Evolutionary conservation across 1,140 invertebrate genomes (phyloP).

Genomic region (Rhopalosiphum maidis): DNA sequence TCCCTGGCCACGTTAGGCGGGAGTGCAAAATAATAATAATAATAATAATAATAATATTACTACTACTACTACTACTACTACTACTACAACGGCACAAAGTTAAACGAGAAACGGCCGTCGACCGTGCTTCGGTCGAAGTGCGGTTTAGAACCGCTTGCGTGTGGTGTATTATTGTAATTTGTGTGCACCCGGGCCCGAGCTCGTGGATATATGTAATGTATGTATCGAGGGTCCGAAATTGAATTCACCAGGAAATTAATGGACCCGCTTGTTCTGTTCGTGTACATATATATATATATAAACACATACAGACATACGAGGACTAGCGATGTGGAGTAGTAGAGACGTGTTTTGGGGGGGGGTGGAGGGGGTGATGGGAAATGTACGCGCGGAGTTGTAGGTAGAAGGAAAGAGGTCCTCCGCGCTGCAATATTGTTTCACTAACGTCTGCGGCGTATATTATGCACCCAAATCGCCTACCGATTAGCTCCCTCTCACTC

Average conservation of each 20-base stretch:
- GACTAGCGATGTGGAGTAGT: too few relatives aligned
- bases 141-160: not conserved
- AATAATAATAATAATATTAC: not conserved
- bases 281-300: not conserved
- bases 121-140: not conserved
- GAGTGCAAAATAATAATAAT: not conserved
- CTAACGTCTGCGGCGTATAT: not conserved
- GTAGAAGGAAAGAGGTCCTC: not conserved
- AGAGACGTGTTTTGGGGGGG: not conserved
- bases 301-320: not conserved
- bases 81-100: not conserved
- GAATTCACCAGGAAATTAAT: conserved; percentile 1
- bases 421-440: not conserved
- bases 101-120: conserved; percentile 1
- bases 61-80: not conserved
- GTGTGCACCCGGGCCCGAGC: not conserved
- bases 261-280: not conserved
- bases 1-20: not conserved
- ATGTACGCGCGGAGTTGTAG: not conserved
- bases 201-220: not conserved
- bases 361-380: not conserved
- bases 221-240: not conserved
- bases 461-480: not conserved
- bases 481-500: not conserved
- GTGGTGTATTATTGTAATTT: not conserved